Evolutionary conservation across 2,797 vertebrate species (phyloP).

Genomic region (Halcyon smyrnensis): DNA sequence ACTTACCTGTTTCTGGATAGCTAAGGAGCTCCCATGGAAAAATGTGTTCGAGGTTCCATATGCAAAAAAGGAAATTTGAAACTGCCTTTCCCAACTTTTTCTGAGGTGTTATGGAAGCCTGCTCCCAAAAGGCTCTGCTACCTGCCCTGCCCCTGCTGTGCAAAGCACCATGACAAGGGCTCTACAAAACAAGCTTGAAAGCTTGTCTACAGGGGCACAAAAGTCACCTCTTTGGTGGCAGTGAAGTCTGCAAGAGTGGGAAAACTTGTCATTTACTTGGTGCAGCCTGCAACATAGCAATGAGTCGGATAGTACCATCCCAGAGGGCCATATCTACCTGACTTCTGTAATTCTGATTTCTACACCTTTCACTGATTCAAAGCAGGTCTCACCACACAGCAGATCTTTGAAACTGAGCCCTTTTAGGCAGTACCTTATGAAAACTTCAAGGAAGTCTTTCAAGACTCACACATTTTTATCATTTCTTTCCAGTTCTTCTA

Average conservation of each 20-base stretch:
- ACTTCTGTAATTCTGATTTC: not conserved
- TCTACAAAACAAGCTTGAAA: not conserved
- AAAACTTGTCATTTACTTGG: not conserved
- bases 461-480: not conserved
- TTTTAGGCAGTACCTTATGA: not conserved
- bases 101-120: not conserved
- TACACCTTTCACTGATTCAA: not conserved
- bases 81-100: not conserved
- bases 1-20: not conserved
- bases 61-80: not conserved
- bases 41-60: not conserved
- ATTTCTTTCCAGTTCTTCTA: not conserved
- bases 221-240: not conserved
- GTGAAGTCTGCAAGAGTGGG: not conserved
- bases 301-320: not conserved
- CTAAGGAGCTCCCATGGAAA: not conserved
- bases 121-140: not conserved
- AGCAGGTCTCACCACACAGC: not conserved
- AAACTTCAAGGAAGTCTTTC: not conserved
- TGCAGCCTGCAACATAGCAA: not conserved
- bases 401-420: not conserved
- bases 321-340: not conserved
- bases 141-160: not conserved
- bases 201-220: not conserved
- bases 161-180: not conserved